These are phyloP conservation scores for Hylomyscus alleni DNA, from an alignment of 2,797 vertebrate species.

Conservation along the genomic window DNA sequence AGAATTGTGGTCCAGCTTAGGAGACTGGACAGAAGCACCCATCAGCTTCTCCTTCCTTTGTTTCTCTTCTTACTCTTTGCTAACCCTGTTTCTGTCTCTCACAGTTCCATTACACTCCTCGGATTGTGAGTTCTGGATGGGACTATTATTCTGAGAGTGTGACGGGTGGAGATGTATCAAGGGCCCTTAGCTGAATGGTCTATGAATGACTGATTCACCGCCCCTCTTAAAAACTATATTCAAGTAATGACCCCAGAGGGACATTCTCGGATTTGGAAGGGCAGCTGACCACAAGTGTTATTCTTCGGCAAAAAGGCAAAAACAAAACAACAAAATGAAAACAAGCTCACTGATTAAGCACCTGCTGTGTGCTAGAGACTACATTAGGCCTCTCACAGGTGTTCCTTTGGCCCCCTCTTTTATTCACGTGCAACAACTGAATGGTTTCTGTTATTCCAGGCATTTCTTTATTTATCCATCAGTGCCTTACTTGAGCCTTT, in stretches of 20 bases:
- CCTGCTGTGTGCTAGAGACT: neutral
- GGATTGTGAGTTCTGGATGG: neutral
- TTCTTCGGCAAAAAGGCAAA: neutral
- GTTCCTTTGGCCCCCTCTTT: neutral
- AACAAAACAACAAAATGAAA: neutral
- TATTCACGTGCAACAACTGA: accelerated
- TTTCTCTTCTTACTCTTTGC: neutral
- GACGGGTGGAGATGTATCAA: neutral
- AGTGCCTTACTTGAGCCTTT: neutral
- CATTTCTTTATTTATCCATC: neutral
- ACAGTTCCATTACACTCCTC: neutral
- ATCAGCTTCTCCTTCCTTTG: neutral
- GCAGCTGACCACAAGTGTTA: neutral
- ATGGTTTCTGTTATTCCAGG: neutral
- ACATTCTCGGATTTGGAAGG: neutral
- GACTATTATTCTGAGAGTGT: neutral
- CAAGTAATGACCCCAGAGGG: neutral
- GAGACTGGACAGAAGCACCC: neutral
- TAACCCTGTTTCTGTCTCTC: neutral
- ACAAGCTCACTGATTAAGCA: neutral
- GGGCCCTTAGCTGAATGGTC: neutral
- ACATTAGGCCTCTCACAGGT: accelerated
- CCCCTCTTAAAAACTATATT: neutral
- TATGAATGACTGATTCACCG: neutral
- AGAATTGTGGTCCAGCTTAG: conserved; percentile 5